Conservation (phyloP, 2,888 invertebrate species). For the Plebejus melissa region DNA sequence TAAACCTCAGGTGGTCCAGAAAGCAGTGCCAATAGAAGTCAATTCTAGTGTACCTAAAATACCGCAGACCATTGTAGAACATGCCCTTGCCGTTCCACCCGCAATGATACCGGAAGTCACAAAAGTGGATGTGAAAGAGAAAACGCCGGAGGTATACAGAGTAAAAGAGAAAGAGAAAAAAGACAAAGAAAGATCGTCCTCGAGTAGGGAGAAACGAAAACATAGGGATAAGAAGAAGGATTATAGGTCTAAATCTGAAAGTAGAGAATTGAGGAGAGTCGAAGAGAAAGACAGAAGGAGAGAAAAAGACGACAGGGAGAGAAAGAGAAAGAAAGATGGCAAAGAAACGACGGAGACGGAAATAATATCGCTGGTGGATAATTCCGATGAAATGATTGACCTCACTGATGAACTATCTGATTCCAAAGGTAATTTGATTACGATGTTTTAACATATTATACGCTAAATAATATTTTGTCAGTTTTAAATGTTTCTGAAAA, state of each 20-base stretch:
- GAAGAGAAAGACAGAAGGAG: constrained; percentile 38
- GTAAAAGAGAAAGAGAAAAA: constrained; percentile 34
- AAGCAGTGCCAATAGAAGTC: constrained; percentile 32
- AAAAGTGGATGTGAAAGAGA: constrained; percentile 38
- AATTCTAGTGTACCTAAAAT: constrained; percentile 27
- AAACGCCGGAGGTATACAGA: constrained; percentile 35
- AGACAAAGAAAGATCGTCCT: constrained; percentile 34
- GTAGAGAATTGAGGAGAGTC: constrained; percentile 44
- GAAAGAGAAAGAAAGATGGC: constrained; percentile 43
- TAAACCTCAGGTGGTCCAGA: constrained; percentile 41
- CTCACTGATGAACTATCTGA: constrained; percentile 77
- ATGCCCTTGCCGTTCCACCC: constrained; percentile 34
- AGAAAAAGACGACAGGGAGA: constrained; percentile 39
- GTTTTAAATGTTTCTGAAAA: no score
- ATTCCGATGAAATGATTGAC: constrained; percentile 78
- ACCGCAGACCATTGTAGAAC: constrained; percentile 35
- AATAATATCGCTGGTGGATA: constrained; percentile 68
- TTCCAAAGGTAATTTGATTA: constrained; percentile 55
- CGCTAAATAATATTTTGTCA: no score
- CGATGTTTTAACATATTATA: no score
- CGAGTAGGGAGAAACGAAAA: constrained; percentile 51
- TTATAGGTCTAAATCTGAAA: constrained; percentile 51
- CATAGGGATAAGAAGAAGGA: constrained; percentile 53
- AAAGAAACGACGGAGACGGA: constrained; percentile 57
- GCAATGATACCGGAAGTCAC: neutral